Evolutionary conservation across 2,113 vertebrate species (phyloP).

Genomic region (Gymnocephalus cernua): DNA sequence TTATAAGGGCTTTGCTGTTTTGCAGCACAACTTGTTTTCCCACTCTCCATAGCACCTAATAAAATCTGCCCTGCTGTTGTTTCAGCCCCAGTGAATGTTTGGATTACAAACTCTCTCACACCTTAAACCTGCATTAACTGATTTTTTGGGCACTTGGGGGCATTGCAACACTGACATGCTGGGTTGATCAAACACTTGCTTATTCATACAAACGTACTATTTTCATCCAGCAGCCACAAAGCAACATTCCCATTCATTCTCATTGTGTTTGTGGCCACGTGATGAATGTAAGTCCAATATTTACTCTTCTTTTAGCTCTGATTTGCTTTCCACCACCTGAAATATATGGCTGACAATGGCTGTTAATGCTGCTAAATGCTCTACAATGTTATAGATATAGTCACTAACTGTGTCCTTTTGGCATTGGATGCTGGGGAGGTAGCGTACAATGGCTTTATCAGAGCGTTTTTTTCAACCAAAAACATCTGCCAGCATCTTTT

Average conservation of each 20-base stretch:
- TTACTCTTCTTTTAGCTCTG: too few relatives aligned
- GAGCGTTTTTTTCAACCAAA: not conserved
- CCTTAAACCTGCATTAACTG: not conserved
- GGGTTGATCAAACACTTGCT: not conserved
- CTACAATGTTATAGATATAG: too few relatives aligned
- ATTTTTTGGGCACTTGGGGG: not conserved
- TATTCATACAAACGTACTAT: not conserved
- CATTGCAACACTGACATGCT: not conserved
- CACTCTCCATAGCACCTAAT: conserved; percentile 8
- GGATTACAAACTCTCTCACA: not conserved
- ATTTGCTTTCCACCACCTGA: not conserved
- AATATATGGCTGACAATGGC: not conserved
- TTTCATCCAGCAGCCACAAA: not conserved
- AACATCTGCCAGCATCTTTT: not conserved
- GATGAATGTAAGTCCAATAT: not conserved
- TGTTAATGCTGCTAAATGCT: not conserved
- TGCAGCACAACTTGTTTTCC: conserved; percentile 20
- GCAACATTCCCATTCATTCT: not conserved
- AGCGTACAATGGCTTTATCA: not conserved
- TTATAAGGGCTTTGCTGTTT: conserved; percentile 1
- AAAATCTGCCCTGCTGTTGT: conserved; percentile 12
- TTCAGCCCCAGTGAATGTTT: not conserved
- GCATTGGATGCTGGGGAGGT: not conserved
- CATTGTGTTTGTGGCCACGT: not conserved
- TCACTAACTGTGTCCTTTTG: not conserved